These are phyloP conservation scores for Leptobrachium leishanense DNA, from an alignment of 2,113 vertebrate species.

Conservation along the genomic window DNA sequence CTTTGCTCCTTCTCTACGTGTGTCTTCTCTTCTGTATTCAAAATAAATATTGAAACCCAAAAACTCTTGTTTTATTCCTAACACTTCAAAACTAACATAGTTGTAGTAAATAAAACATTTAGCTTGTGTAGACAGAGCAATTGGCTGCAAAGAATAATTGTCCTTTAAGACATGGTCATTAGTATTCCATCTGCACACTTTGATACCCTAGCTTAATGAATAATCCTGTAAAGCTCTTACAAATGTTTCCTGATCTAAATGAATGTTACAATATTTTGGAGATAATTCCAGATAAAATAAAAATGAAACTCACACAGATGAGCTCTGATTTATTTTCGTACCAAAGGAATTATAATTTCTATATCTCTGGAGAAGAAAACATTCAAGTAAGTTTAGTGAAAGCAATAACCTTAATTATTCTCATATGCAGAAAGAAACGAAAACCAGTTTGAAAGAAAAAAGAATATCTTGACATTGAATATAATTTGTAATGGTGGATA, in stretches of 20 bases:
- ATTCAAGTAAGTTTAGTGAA: constrained; percentile 7
- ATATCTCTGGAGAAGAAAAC: constrained; percentile 2
- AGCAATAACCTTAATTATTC: not conserved
- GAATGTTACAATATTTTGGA: constrained; percentile 19
- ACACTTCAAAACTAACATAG: no score
- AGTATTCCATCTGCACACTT: constrained; percentile 8
- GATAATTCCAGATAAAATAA: constrained; percentile 28
- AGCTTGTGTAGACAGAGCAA: not conserved
- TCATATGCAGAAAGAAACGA: not conserved
- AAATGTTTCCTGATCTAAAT: constrained; percentile 27
- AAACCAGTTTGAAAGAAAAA: not conserved
- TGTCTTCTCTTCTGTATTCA: no score
- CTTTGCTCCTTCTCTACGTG: no score
- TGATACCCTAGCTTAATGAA: not conserved
- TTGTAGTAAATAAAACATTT: no score
- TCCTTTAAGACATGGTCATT: not conserved
- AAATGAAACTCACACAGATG: constrained; percentile 24
- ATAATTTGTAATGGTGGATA: no score
- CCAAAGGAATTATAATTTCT: constrained; percentile 27
- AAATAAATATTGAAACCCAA: no score
- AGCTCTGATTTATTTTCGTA: constrained; percentile 11
- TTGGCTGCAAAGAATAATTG: not conserved
- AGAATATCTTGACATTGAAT: no score
- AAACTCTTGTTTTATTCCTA: no score
- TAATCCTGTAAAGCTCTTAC: constrained; percentile 9